Base-by-base conservation (phyloP, 2,113 vertebrate species). In the Prietella phreatophila region DNA sequence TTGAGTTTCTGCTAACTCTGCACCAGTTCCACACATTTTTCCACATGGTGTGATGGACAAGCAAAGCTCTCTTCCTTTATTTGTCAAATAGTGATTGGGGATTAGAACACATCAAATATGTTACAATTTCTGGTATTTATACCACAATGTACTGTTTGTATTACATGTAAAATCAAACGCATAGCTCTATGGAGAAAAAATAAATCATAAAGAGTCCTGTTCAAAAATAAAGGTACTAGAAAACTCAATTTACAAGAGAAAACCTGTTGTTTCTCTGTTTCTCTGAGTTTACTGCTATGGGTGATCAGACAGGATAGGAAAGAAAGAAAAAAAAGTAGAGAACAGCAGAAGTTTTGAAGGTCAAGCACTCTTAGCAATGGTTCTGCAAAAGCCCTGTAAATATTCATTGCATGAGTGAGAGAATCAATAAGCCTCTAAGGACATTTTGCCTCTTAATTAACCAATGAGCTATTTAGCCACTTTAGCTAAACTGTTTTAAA, bases 261-360 rank as follows among this genome's bases (percentile, higher is more conserved):
- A n/a, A 83, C 85, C 89, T 81, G 88, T 67, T 75, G 78, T 69
- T 69, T 67, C 58, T 78, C 50, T 33, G 78, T 87, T 89, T 63
- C 87, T 69, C 89, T 82, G 39, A 8, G 19, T 86, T 89, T 69
- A 14, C 67, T 85, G 33, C 22, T 85, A 15, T 55, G 39, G 15
- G 22, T 39, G 50, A 82, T 56, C 55, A 73, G 63, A 55, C 55
- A 87, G 33, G 39, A 19, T 50, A 82, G 56, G 67, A 79, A 20
- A 14, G 39, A 75, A 75, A 22, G 71, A 42, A 53, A 9, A 56
- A 65, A 84, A 78, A 80, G 22, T 5, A 17, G 36, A 25, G 25
- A 75, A 82, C 56, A 69, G 20, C 30, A 73, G 73, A 83, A 86
- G 47, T 88, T 90, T 42, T 86, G 88, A 90, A 88, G 83, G 89